phyloP scores from a whole-genome alignment of 2,113 vertebrate genomes.

The Ceyx cyanopectus region DNA sequence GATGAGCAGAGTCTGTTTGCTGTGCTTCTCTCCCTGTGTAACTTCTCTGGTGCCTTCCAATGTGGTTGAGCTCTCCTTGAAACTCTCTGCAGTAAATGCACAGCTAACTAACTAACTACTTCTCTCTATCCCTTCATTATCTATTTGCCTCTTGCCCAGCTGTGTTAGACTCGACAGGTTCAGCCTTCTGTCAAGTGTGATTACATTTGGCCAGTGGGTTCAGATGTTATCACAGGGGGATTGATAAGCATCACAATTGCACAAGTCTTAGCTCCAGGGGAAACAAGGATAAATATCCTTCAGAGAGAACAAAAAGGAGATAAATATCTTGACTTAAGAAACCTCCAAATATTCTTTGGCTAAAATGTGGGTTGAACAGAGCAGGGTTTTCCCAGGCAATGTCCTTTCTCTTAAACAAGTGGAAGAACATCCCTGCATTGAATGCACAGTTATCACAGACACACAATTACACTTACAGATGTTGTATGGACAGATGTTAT shows the following conservation, averaged over 20 bases:
- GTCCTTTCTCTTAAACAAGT: background rate
- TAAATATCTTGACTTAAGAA: background rate
- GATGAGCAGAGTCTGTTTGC: background rate
- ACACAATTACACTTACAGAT: background rate
- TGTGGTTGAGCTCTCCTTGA: background rate
- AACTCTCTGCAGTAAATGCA: background rate
- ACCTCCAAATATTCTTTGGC: background rate
- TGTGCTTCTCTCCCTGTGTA: background rate
- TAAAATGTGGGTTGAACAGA: background rate
- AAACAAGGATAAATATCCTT: background rate
- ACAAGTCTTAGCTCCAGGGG: background rate
- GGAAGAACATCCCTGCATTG: background rate
- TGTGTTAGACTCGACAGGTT: background rate
- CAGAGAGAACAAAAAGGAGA: background rate
- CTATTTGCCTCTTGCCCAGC: background rate
- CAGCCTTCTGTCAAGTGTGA: background rate
- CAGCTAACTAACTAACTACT: background rate
- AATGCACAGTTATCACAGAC: background rate
- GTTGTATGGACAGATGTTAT: background rate
- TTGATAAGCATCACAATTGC: background rate
- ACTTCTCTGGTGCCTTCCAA: background rate
- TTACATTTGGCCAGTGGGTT: accelerated
- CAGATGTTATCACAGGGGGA: background rate
- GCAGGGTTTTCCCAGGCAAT: background rate
- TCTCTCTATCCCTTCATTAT: background rate